Evolutionary conservation across 2,888 invertebrate species (phyloP).

Genomic region (Zele albiditarsus): DNA sequence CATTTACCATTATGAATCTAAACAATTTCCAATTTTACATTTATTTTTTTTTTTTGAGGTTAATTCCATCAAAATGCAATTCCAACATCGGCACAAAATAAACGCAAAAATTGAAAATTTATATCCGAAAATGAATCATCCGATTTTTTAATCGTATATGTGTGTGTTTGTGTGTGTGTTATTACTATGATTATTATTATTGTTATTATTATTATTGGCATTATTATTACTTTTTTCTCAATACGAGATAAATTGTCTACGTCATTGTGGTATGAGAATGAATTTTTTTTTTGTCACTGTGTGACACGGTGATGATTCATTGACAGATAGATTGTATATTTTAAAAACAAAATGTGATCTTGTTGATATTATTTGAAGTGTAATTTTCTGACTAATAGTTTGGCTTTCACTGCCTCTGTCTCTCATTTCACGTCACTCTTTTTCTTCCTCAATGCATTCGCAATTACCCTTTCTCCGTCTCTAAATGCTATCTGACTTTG

Average conservation of each 20-base stretch:
- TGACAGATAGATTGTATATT: constrained; percentile 43
- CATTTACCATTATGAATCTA: neutral
- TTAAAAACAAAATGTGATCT: constrained; percentile 17
- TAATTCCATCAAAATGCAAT: no score
- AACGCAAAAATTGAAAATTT: no score
- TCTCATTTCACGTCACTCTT: neutral
- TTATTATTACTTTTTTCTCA: constrained; percentile 19
- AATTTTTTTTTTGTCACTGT: constrained; percentile 35
- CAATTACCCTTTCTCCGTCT: neutral
- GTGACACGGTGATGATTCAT: constrained; percentile 57
- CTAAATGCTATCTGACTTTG: neutral
- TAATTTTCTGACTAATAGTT: constrained; percentile 13
- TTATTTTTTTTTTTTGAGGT: no score
- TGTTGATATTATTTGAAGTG: constrained; percentile 5
- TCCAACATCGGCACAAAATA: no score
- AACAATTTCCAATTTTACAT: no score
- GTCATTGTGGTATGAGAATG: constrained; percentile 58
- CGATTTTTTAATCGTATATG: no score
- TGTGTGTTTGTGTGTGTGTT: no score
- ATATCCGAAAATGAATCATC: no score
- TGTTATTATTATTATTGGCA: no score
- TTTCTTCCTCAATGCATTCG: neutral
- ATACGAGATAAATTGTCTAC: constrained; percentile 49
- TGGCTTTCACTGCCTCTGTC: neutral
- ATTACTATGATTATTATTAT: no score